Base-by-base conservation (phyloP, 2,113 vertebrate genomes). In the Scophthalmus maximus region DNA sequence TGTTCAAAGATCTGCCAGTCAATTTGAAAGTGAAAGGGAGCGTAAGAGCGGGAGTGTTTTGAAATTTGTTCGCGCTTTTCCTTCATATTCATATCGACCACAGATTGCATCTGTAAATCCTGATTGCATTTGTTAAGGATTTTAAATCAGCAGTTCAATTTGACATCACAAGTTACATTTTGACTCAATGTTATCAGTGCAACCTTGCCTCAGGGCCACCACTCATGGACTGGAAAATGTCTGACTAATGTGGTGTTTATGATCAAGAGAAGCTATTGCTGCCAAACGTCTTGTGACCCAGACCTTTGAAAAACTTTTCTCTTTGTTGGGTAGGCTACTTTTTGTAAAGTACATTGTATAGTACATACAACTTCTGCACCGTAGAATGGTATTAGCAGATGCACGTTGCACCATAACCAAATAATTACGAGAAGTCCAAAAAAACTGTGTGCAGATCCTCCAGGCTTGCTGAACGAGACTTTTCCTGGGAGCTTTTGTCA, bases 231-330 rank as follows among this genome's bases (percentile, higher is more conserved):
- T 67, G 7, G 5, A 65, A 58, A 52, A 58, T 46, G 17, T 40
- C 47, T 0, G 2, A 52, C n/a, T 53, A 29, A 60, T 36, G 22
- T 57, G 22, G 50, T 47, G 9, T 55, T 66, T 46, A 23, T 46
- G 52, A 51, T 67, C 7, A 66, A 53, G 63, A 53, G 42, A 61
- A 58, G 32, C 58, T 42, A 26, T 49, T 67, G 26, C 26, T 34
- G 18, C 32, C n/a, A 52, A 3, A 38, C 1, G 14, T 79, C 68
- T 75, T 79, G 77, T 83, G 74, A 87, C 46, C 18, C 1, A 8
- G 23, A 30, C 34, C 22, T 62, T 46, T 44, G 17, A 49, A 78
- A 71, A 40, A 22, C 29, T 49, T 11, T 38, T 87, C 59, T 64
- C 36, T 73, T 55, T 42, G 25, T 46, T 15, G 20, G n/a, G 6